Evolutionary conservation across 2,797 vertebrate genomes (phyloP).

Genomic region (Acanthurus tractus): DNA sequence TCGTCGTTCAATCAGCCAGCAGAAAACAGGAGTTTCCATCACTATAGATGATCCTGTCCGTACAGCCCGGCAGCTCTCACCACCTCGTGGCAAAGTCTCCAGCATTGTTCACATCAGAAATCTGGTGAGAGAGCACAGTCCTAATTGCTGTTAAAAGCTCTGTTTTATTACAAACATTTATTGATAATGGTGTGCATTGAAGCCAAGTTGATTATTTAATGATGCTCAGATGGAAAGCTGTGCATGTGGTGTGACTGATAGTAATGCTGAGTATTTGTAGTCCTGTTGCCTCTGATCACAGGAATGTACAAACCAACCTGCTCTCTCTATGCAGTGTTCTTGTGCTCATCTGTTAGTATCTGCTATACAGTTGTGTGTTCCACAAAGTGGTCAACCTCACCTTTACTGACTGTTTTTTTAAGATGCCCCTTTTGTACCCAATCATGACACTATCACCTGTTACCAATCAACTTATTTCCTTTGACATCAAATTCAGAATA

Average conservation of each 20-base stretch:
- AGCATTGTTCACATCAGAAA: slow-evolving; percentile 93
- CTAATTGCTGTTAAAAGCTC: neutral
- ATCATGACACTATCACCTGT: no score
- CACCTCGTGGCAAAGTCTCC: slow-evolving; percentile 89
- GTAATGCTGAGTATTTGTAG: neutral
- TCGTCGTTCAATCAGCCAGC: slow-evolving; percentile 92
- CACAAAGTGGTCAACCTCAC: no score
- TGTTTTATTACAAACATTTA: neutral
- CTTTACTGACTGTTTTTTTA: no score
- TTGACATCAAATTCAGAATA: no score
- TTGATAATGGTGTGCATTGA: neutral
- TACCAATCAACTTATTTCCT: no score
- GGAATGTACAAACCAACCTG: neutral
- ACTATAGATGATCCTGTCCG: slow-evolving; percentile 94
- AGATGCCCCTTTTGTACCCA: no score
- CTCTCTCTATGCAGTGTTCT: no score
- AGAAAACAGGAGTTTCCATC: slow-evolving; percentile 91
- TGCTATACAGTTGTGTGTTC: no score
- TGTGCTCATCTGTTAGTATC: no score
- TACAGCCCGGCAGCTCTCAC: slow-evolving; percentile 88
- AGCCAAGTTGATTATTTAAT: neutral
- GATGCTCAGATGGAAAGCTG: neutral
- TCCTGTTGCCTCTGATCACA: neutral
- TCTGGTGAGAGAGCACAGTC: slow-evolving; percentile 82
- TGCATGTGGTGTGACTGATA: neutral